Conservation (phyloP, 2,113 vertebrate genomes). For the Gobio gobio region DNA sequence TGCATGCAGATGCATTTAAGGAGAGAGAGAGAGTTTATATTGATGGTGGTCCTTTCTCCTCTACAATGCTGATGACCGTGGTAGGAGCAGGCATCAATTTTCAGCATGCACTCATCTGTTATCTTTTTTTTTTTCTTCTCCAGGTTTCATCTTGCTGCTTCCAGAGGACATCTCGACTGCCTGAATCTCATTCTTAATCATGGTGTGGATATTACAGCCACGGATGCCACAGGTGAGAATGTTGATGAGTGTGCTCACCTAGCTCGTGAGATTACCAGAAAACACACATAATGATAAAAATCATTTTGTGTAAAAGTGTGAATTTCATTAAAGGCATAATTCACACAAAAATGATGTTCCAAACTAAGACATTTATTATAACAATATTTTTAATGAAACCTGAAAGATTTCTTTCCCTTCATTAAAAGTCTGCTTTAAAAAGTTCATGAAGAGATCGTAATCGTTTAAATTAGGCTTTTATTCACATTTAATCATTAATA, state of each 20-base stretch:
- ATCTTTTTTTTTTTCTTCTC: neutral
- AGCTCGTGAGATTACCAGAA: neutral
- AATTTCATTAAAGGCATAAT: no score
- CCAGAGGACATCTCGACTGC: conserved; percentile 92
- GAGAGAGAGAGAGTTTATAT: conserved; percentile 22
- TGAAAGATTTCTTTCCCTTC: no score
- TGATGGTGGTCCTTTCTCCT: conserved; percentile 6
- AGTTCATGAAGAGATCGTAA: no score
- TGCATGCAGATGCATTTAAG: neutral
- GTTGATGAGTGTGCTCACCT: neutral
- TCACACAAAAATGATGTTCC: no score
- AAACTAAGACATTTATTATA: no score
- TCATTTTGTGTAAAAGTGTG: no score
- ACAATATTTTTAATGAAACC: no score
- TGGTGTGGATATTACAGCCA: conserved; percentile 85
- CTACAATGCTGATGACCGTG: conserved; percentile 60
- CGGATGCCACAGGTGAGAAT: conserved; percentile 86
- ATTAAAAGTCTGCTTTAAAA: no score
- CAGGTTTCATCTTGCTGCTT: conserved; percentile 93
- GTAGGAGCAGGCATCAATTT: conserved; percentile 57
- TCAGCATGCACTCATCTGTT: conserved; percentile 7
- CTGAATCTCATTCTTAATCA: conserved; percentile 89
- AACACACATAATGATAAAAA: neutral
- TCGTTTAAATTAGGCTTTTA: no score
- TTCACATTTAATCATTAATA: no score